Conservation (phyloP, 2,113 vertebrate genomes). For the Recurvirostra avosetta region DNA sequence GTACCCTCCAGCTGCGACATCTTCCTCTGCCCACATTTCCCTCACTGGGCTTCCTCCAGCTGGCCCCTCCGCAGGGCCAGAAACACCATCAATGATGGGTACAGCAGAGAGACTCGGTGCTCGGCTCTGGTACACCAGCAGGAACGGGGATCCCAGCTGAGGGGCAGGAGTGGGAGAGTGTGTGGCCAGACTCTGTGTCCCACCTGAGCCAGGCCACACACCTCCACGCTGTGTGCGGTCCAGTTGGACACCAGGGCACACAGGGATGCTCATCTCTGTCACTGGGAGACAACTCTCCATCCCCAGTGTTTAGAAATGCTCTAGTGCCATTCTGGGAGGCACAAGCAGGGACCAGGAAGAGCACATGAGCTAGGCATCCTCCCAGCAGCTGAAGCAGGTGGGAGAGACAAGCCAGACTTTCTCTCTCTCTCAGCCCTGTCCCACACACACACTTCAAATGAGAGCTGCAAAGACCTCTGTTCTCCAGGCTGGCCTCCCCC, state of each 20-base stretch:
- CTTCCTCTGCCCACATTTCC: background rate
- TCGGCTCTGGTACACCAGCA: background rate
- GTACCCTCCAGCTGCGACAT: background rate
- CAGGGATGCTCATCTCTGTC: rapidly evolving
- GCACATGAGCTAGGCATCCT: background rate
- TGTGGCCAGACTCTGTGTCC: background rate
- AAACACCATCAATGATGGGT: rapidly evolving
- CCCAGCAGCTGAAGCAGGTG: background rate
- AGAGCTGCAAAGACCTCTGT: conserved; percentile 26
- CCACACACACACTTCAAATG: background rate
- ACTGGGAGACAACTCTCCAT: background rate
- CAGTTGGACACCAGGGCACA: background rate
- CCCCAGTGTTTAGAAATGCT: rapidly evolving
- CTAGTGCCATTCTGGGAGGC: background rate
- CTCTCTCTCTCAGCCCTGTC: background rate
- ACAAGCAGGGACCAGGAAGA: background rate
- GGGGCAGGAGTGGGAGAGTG: background rate
- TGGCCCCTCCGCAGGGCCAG: background rate
- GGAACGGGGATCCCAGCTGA: background rate
- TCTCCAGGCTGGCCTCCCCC: background rate
- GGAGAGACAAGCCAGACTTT: background rate
- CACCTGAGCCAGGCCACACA: background rate
- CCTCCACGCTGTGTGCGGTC: rapidly evolving
- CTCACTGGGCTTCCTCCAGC: background rate
- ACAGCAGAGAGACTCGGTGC: rapidly evolving